A percentile compares a stretch with the other conserved stretches of the same genome.
Conservation (phyloP, 2,113 vertebrate species). For the Danio rerio region GRCz12tu NC_133198.1:30368001-30368500, state of each 20-base stretch:
- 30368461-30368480: slow-evolving; percentile 67
- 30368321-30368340: slow-evolving; percentile 47
- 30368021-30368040: slow-evolving; percentile 65
- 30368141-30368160: slow-evolving; percentile 60
- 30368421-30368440: slow-evolving; percentile 38
- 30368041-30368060: slow-evolving; percentile 66
- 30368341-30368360: background rate
- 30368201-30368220: slow-evolving; percentile 53
- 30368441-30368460: slow-evolving; percentile 43
- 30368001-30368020: slow-evolving; percentile 56
- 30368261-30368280: slow-evolving; percentile 16
- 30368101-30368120: slow-evolving; percentile 66
- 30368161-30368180: slow-evolving; percentile 68
- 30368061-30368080: slow-evolving; percentile 70
- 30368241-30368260: background rate
- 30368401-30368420: slow-evolving; percentile 26
- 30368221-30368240: slow-evolving; percentile 51
- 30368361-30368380: slow-evolving; percentile 26
- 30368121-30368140: slow-evolving; percentile 48
- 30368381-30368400: slow-evolving; percentile 1
- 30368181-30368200: slow-evolving; percentile 41
- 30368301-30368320: slow-evolving; percentile 15
- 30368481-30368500: slow-evolving; percentile 48
- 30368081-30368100: slow-evolving; percentile 67
- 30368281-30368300: background rate